A percentile compares a stretch with the other conserved stretches of the same genome.
Evolutionary conservation across 2,113 vertebrate genomes (phyloP).

Genomic region (Andinoacara biseriatus): DNA sequence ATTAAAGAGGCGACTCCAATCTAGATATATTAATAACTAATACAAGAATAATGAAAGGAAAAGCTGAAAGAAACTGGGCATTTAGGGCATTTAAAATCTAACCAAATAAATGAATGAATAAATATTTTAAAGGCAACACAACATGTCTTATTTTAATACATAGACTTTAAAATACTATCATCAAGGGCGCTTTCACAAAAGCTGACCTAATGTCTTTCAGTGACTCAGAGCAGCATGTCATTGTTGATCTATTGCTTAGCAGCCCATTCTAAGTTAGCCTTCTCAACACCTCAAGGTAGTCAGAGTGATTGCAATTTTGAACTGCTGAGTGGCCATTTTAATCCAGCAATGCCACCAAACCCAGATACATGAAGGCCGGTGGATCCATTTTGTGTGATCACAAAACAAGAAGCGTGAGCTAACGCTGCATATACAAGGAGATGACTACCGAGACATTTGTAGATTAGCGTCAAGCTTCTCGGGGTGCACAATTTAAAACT

Average conservation of each 20-base stretch:
- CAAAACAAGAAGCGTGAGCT: background rate
- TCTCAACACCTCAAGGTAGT: slow-evolving; percentile 24
- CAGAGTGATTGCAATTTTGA: slow-evolving; percentile 54
- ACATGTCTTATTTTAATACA: slow-evolving; percentile 5
- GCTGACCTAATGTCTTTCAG: slow-evolving; percentile 2
- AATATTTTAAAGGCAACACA: background rate
- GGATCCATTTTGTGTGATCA: background rate
- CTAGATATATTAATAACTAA: background rate
- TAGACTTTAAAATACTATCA: background rate
- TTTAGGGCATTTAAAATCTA: background rate
- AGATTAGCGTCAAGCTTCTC: background rate
- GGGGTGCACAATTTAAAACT: background rate
- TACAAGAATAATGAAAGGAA: background rate
- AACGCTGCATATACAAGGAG: background rate
- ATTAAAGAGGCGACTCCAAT: background rate
- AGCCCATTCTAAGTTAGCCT: slow-evolving; percentile 23
- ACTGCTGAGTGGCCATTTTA: slow-evolving; percentile 53
- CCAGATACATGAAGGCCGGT: background rate
- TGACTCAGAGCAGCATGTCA: slow-evolving; percentile 39
- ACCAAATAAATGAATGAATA: background rate
- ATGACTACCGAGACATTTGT: background rate
- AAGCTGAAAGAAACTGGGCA: background rate
- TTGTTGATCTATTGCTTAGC: slow-evolving; percentile 55
- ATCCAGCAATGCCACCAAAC: slow-evolving; percentile 10
- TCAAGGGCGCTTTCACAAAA: slow-evolving; percentile 26